Evolutionary conservation across 2,888 invertebrate species (phyloP).

Genomic region (Achlya flavicornis): DNA sequence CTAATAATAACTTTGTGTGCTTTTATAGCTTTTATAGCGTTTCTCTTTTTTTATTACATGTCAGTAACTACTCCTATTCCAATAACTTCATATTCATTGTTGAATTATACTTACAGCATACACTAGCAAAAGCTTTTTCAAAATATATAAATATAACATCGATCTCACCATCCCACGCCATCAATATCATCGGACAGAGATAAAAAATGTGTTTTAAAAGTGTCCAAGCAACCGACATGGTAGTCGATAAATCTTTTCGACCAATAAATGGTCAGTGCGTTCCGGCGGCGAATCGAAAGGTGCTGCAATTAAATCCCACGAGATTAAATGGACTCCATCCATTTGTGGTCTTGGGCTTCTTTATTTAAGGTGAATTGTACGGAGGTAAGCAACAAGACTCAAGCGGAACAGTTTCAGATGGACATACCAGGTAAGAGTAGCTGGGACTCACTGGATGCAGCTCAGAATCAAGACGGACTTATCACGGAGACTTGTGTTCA

Average conservation of each 20-base stretch:
- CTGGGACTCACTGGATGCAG: too few relatives aligned
- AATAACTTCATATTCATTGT: too few relatives aligned
- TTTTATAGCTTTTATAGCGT: too few relatives aligned
- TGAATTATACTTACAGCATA: too few relatives aligned
- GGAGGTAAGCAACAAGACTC: slow-evolving; percentile 9
- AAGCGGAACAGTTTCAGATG: background rate
- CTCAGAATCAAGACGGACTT: too few relatives aligned
- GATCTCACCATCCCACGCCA: background rate
- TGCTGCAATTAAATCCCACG: slow-evolving; percentile 76
- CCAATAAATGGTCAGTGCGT: slow-evolving; percentile 67
- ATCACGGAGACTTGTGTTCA: too few relatives aligned
- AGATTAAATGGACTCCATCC: slow-evolving; percentile 78
- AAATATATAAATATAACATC: background rate
- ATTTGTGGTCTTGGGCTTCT: slow-evolving; percentile 68
- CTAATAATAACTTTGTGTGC: too few relatives aligned
- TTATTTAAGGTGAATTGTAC: slow-evolving; percentile 35
- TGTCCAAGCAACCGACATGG: slow-evolving; percentile 31
- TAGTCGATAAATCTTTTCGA: slow-evolving; percentile 64
- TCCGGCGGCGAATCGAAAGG: slow-evolving; percentile 66
- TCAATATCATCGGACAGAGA: slow-evolving; percentile 10
- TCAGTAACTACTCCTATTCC: too few relatives aligned
- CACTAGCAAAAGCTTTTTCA: background rate
- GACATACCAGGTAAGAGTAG: background rate
- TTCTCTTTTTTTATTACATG: too few relatives aligned
- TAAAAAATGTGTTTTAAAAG: slow-evolving; percentile 29